Percentiles rank a stretch among this genome's conserved stretches.
Conservation (phyloP, 2,113 vertebrate species). For the Calyptomena viridis region DNA sequence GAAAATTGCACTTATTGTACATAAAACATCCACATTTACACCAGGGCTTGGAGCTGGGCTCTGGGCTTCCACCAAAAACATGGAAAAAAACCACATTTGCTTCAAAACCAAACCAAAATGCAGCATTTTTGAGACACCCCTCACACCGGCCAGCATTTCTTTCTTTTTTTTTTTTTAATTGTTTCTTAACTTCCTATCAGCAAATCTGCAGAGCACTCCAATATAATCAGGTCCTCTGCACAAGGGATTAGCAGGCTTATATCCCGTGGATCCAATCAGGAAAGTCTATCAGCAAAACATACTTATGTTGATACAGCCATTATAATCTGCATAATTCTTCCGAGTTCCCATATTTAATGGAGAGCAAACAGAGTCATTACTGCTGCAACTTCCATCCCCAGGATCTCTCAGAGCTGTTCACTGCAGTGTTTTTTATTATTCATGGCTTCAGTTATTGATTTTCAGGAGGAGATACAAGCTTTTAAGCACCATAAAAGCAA, state of each 20-base stretch:
- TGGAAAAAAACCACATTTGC: rapidly evolving
- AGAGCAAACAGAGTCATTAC: slow-evolving; percentile 68
- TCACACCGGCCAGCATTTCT: rapidly evolving
- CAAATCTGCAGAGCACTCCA: slow-evolving; percentile 22
- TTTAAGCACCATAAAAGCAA: slow-evolving; percentile 61
- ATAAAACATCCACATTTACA: neutral
- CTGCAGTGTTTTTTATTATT: slow-evolving; percentile 59
- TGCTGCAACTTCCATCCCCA: slow-evolving; percentile 19
- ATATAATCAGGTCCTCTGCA: slow-evolving; percentile 48
- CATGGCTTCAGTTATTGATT: slow-evolving; percentile 68
- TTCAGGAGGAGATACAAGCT: slow-evolving; percentile 52
- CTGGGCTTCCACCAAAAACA: neutral
- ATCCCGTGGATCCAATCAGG: slow-evolving; percentile 65
- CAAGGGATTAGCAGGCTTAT: slow-evolving; percentile 58
- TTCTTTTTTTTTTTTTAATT: neutral
- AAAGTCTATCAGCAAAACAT: slow-evolving; percentile 69
- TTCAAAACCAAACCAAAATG: neutral
- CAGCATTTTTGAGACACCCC: neutral
- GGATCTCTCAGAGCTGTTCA: slow-evolving; percentile 42
- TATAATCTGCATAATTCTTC: slow-evolving; percentile 74
- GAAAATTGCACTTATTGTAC: neutral
- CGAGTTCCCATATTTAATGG: slow-evolving; percentile 68
- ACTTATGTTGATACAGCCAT: slow-evolving; percentile 71
- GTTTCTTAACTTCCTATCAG: slow-evolving; percentile 25
- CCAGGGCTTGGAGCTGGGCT: neutral